These are phyloP conservation scores for Pelobates cultripes DNA, from an alignment of 2,797 vertebrate genomes.

Conservation along the genomic window DNA sequence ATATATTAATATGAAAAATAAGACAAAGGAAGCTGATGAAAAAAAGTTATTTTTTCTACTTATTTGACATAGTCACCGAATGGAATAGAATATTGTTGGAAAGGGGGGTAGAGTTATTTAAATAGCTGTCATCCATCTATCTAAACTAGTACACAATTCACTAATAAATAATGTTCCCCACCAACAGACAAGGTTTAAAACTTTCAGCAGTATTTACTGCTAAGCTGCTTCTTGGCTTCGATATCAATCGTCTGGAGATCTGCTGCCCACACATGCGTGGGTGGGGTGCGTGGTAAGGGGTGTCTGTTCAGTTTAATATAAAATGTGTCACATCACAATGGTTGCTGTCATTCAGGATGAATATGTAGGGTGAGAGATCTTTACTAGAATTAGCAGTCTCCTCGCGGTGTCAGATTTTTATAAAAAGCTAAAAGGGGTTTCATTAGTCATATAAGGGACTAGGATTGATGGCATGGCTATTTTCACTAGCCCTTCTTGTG, in stretches of 20 bases:
- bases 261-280: slow-evolving; percentile 21
- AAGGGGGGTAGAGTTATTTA: slow-evolving; percentile 11
- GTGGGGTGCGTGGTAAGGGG: slow-evolving; percentile 14
- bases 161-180: slow-evolving; percentile 20
- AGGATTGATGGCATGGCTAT: not conserved
- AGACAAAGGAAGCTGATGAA: too few relatives aligned
- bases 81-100: not conserved
- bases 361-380: slow-evolving; percentile 30
- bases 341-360: slow-evolving; percentile 24
- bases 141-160: slow-evolving; percentile 22
- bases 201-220: slow-evolving; percentile 39
- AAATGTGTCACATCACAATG: slow-evolving; percentile 39
- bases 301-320: slow-evolving; percentile 13
- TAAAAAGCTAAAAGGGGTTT: slow-evolving; percentile 31
- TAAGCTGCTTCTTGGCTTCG: slow-evolving; percentile 34
- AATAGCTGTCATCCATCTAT: slow-evolving; percentile 27
- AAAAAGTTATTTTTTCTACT: too few relatives aligned
- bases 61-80: not conserved
- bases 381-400: slow-evolving; percentile 24
- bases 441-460: slow-evolving; percentile 30
- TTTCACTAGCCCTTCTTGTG: not conserved
- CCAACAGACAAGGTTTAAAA: slow-evolving; percentile 26
- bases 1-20: too few relatives aligned
- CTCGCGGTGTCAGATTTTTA: slow-evolving; percentile 35
- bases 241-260: slow-evolving; percentile 27